Evolutionary conservation across 2,113 vertebrate genomes (phyloP), one percentile per base, ranked within the genome.

Genomic region (Azemiops feae): DNA sequence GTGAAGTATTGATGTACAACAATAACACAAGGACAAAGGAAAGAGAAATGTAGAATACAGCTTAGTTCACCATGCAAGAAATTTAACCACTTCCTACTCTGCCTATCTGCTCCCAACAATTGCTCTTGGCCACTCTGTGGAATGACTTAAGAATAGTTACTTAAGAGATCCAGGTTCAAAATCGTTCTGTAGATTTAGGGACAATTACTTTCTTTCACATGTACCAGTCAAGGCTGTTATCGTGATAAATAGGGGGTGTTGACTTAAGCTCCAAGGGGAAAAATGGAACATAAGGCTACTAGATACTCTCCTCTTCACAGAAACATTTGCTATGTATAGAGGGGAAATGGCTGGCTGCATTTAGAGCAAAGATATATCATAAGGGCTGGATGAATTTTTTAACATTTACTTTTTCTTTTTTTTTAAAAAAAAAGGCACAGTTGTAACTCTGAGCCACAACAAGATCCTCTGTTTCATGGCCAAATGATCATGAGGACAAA

Each of bases 1-100:
- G 93, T 85, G 53, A 93, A 91, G 89, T 91, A 86, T 39, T 91
- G 86, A 93, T 88, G 27, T 57, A 27, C 55, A 91, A 88, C 88
- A 93, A 12, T 81, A 52, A 85, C 34, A 69, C 12, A 5, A 54
- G 91, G 85, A 94, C 39, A 92, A 93, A 89, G 53, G 64, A 88
- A 91, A 93, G 22, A 89, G 91, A 94, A 90, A 87, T 52, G 74
- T 91, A 87, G 92, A 91, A 90, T 52, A 81, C 45, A 95, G 60
- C 58, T 92, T 95, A 96, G 91, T 94, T 54, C 50, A 74, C n/a
- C 10, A 11, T 58, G 45, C 39, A 57, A 7, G 47, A 81, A 81
- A 43, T 27, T 20, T 50, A 6, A 12, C 88, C 20, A 12, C 45
- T 89, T 85, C 20, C 92, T 18, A 7, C 50, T 91, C 11, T 27